phyloP scores from a whole-genome alignment of 2,888 invertebrate genomes.

The Myopa testacea region DNA sequence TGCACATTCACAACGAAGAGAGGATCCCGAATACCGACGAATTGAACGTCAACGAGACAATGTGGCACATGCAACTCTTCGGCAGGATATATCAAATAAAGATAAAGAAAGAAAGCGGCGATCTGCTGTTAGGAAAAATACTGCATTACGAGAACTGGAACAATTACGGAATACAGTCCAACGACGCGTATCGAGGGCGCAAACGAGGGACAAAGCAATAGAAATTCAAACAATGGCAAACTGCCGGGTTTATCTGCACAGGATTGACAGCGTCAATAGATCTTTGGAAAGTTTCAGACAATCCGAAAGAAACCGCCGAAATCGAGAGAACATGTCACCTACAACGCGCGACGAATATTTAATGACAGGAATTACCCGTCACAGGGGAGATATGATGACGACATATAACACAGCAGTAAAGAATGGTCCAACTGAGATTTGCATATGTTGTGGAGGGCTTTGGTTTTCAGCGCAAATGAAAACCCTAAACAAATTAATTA shows the following conservation, averaged over 20 bases:
- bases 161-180: background rate
- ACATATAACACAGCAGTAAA: constrained; percentile 4
- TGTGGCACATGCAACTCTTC: too few species aligned
- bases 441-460: constrained; percentile 11
- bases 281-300: background rate
- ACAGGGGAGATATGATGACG: background rate
- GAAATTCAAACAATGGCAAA: background rate
- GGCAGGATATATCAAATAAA: too few species aligned
- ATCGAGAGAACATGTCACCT: constrained; percentile 1
- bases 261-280: background rate
- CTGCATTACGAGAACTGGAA: background rate
- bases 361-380: background rate
- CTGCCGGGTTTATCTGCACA: background rate
- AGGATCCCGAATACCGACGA: too few species aligned
- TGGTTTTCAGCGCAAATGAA: constrained; percentile 20
- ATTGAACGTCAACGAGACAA: too few species aligned
- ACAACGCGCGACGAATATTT: background rate
- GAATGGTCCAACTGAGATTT: constrained; percentile 4
- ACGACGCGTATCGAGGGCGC: background rate
- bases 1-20: too few species aligned
- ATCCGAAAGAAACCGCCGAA: background rate
- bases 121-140: background rate
- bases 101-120: background rate
- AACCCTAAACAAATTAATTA: background rate
- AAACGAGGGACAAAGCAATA: background rate